Base-by-base conservation (phyloP, 2,888 invertebrate species). In the Drosophila siamana region DNA sequence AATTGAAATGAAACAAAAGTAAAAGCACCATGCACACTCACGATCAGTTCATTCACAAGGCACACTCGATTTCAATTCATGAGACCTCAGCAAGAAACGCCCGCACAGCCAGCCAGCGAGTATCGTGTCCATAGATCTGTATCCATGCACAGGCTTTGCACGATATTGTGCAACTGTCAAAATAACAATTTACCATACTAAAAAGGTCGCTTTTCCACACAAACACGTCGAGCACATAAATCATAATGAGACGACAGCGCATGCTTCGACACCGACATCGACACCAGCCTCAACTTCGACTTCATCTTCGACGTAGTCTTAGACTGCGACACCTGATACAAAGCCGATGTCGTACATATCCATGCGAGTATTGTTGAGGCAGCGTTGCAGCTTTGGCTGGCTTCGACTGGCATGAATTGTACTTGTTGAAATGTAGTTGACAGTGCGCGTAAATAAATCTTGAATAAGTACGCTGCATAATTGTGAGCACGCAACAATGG, bases 111-210 rank as follows among this genome's bases (percentile, higher is more conserved):
- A 22, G 40, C 33, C 50, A 19, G 66, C 4, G 7, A 22, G 65
- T 67, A 67, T 72, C 88, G 86, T 86, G 89, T 67, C 77, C 40
- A 51, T 28, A 69, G 87, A 87, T 87, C 67, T 62, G 75, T 88
- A 83, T 89, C 89, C 72, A 15, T 46, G 30, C 66, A 62, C 51
- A 61, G 67, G 68, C 65, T 69, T 62, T 77, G 88, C 89, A 80
- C 77, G 84, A 81, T 76, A 79, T 88, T 89, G 89, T 81, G 74
- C 76, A 89, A 84, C 84, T 89, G 88, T 89, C 89, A 83, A 86
- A 89, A 86, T 72, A 86, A 71, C 74, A 69, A 86, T 83, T 88
- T 86, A 80, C 65, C 67, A 75, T 81, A 69, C 68, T 67, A 65
- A 85, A 78, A 61, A 65, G 57, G 60, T 78, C 71, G 71, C 50